These are phyloP conservation scores for Drosophila nigricruria DNA, from an alignment of 2,888 invertebrate species.

Conservation along the genomic window DNA sequence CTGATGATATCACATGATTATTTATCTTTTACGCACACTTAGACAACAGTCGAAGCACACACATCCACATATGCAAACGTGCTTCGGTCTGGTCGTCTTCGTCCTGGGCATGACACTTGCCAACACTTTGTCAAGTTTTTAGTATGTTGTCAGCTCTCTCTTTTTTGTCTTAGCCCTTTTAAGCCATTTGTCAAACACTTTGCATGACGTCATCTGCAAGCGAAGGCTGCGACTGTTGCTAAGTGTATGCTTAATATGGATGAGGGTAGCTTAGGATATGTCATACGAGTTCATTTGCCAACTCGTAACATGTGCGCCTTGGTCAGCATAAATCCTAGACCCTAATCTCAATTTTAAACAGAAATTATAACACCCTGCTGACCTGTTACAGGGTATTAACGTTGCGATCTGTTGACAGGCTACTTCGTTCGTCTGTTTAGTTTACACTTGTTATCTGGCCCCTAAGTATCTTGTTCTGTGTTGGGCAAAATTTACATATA, in stretches of 20 bases:
- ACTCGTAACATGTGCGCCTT: neutral
- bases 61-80: slow-evolving; percentile 70
- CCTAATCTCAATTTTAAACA: neutral
- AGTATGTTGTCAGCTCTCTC: slow-evolving; percentile 73
- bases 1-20: slow-evolving; percentile 76
- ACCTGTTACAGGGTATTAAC: slow-evolving; percentile 37
- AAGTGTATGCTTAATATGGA: slow-evolving; percentile 10
- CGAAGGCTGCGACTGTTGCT: slow-evolving; percentile 28
- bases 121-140: slow-evolving; percentile 81
- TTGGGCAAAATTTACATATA: slow-evolving; percentile 72
- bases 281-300: slow-evolving; percentile 6
- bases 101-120: slow-evolving; percentile 72
- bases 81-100: slow-evolving; percentile 26
- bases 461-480: slow-evolving; percentile 41
- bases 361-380: neutral
- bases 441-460: slow-evolving; percentile 53
- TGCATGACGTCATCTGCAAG: slow-evolving; percentile 69
- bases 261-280: neutral
- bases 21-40: slow-evolving; percentile 80
- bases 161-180: slow-evolving; percentile 59
- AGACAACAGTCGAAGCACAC: slow-evolving; percentile 53
- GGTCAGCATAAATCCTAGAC: neutral
- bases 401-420: slow-evolving; percentile 24
- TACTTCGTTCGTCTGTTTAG: slow-evolving; percentile 15
- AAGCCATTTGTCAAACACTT: slow-evolving; percentile 77